These are phyloP conservation scores for Bos javanicus DNA, from an alignment of 2,113 vertebrate genomes.

Conservation along the genomic window DNA sequence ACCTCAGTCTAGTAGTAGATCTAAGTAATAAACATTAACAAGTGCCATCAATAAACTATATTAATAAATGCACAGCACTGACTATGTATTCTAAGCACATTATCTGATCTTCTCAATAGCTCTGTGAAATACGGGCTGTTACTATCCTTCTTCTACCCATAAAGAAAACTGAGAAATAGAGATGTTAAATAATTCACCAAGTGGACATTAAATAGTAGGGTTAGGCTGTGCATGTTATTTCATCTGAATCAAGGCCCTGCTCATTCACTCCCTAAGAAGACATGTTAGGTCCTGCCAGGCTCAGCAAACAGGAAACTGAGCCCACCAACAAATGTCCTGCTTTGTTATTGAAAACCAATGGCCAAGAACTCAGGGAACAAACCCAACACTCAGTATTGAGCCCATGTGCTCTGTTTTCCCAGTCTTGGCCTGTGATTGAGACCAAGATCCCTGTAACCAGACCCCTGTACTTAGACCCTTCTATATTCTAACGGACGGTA, in stretches of 20 bases:
- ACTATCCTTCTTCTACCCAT: neutral
- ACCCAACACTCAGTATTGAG: neutral
- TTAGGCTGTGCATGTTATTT: neutral
- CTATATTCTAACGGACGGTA: neutral
- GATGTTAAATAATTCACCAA: neutral
- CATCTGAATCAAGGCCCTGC: neutral
- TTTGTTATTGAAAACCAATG: neutral
- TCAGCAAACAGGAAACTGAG: neutral
- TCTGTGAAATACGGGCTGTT: neutral
- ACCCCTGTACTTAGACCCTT: neutral
- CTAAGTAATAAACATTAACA: neutral
- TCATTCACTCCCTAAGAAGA: neutral
- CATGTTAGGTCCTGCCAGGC: neutral
- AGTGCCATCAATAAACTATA: neutral
- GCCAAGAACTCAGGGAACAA: neutral
- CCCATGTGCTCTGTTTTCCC: neutral
- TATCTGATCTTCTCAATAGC: slow-evolving; percentile 20
- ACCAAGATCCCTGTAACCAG: neutral
- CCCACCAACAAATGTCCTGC: neutral
- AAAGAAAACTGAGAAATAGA: neutral
- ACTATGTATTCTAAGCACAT: neutral
- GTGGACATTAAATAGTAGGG: neutral
- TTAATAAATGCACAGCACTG: neutral
- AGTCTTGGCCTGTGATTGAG: neutral
- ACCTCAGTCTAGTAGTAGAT: slow-evolving; percentile 36